Conservation (phyloP, 2,888 invertebrate genomes). For the Gari tellinella region DNA sequence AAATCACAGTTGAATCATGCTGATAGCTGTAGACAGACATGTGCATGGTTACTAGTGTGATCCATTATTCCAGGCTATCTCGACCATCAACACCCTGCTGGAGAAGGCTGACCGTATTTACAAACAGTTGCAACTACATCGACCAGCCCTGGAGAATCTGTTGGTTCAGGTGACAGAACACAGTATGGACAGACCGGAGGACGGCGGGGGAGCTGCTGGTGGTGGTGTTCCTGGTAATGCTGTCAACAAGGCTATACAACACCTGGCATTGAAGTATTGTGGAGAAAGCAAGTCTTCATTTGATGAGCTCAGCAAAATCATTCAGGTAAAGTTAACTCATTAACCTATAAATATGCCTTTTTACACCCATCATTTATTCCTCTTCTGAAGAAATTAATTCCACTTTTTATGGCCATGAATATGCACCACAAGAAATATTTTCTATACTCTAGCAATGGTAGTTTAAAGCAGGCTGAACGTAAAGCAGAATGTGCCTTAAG, state of each 20-base stretch:
- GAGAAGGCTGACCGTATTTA: constrained; percentile 98
- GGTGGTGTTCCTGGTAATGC: constrained; percentile 71
- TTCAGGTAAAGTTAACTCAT: too few relatives aligned
- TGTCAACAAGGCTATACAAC: constrained; percentile 96
- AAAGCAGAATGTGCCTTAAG: too few relatives aligned
- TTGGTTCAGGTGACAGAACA: constrained; percentile 95
- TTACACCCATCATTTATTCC: too few relatives aligned
- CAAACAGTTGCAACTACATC: constrained; percentile 94
- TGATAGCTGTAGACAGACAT: too few relatives aligned
- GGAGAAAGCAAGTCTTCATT: constrained; percentile 97
- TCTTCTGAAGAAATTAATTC: too few relatives aligned
- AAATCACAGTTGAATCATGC: too few relatives aligned
- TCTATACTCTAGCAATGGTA: too few relatives aligned
- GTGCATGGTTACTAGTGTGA: too few relatives aligned
- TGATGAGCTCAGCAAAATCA: constrained; percentile 92
- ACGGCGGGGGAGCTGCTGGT: constrained; percentile 46
- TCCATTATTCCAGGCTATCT: constrained; percentile 89
- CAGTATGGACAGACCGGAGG: constrained; percentile 74
- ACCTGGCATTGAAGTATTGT: constrained; percentile 97
- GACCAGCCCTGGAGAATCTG: constrained; percentile 93
- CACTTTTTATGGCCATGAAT: too few relatives aligned
- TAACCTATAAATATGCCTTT: too few relatives aligned
- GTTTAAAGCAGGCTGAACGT: too few relatives aligned
- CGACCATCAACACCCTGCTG: constrained; percentile 94
- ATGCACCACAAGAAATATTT: too few relatives aligned